Conservation (phyloP, 2,113 vertebrate genomes). For the Proterorhinus semilunaris region DNA sequence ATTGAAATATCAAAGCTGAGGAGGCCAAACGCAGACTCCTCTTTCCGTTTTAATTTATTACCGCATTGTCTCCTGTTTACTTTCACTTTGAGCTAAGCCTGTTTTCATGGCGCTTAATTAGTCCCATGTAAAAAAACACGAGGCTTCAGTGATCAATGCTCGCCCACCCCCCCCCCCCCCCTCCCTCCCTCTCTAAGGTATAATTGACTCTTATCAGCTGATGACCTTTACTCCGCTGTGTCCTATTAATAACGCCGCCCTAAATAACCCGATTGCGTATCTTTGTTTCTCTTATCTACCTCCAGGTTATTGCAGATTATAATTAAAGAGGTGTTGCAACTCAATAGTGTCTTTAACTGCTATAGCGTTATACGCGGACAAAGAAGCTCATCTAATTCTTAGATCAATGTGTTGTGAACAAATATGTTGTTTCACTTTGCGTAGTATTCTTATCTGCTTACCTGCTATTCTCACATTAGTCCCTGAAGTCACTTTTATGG, state of each 20-base stretch:
- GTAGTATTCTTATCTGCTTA: too few relatives aligned
- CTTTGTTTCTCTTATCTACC: conserved; percentile 6
- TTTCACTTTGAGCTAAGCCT: conserved; percentile 28
- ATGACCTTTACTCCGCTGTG: conserved; percentile 9
- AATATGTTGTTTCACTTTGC: too few relatives aligned
- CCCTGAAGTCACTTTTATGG: too few relatives aligned
- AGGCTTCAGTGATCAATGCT: conserved; percentile 30
- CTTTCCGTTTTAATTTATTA: conserved; percentile 8
- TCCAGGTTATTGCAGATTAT: background rate
- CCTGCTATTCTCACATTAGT: too few relatives aligned
- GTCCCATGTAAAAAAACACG: conserved; percentile 17
- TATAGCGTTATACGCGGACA: background rate
- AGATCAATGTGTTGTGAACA: background rate
- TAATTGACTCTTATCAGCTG: conserved; percentile 10
- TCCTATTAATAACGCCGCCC: conserved; percentile 4
- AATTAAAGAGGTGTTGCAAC: background rate
- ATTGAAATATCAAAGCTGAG: too few relatives aligned
- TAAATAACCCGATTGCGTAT: conserved; percentile 18
- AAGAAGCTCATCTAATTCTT: background rate
- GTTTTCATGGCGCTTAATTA: conserved; percentile 31
- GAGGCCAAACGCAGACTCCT: too few relatives aligned
- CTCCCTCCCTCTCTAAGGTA: background rate
- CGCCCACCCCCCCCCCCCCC: background rate
- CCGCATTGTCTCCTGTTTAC: conserved; percentile 3
- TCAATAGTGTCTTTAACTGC: background rate